These are phyloP conservation scores for Diarsia dahlii DNA, from an alignment of 2,888 invertebrate genomes.

Conservation along the genomic window DNA sequence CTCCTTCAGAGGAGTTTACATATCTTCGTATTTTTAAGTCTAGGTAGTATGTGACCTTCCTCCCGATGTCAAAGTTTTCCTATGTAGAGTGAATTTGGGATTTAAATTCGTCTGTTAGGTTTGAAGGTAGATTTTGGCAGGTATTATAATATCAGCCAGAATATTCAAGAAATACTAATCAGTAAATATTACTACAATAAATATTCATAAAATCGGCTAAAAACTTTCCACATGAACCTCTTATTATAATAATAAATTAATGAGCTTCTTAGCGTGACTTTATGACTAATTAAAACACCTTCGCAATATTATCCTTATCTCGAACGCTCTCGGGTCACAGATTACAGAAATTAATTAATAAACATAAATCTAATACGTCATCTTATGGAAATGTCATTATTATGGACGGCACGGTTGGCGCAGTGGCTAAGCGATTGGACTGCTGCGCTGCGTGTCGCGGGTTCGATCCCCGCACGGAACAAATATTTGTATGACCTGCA, in stretches of 20 bases:
- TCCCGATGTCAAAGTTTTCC: no score
- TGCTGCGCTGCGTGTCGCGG: no score
- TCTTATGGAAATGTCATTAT: constrained; percentile 46
- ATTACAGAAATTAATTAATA: constrained; percentile 47
- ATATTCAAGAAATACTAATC: not conserved
- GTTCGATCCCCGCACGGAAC: no score
- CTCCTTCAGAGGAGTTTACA: no score
- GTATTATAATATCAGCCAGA: not conserved
- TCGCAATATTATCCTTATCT: constrained; percentile 35
- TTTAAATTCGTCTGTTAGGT: not conserved
- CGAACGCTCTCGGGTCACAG: constrained; percentile 46
- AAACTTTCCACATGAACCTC: constrained; percentile 26
- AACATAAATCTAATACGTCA: constrained; percentile 50
- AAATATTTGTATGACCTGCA: no score
- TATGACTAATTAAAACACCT: constrained; percentile 50
- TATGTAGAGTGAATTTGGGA: no score
- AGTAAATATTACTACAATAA: not conserved
- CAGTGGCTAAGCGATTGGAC: no score
- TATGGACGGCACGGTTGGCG: no score
- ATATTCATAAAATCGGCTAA: not conserved
- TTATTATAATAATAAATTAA: constrained; percentile 30
- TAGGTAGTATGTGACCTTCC: no score
- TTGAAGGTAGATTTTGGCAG: not conserved
- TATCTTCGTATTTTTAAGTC: no score
- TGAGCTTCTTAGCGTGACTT: constrained; percentile 16